phyloP scores from a whole-genome alignment of 2,113 vertebrate genomes.

The Oxygymnocypris stewartii region DNA sequence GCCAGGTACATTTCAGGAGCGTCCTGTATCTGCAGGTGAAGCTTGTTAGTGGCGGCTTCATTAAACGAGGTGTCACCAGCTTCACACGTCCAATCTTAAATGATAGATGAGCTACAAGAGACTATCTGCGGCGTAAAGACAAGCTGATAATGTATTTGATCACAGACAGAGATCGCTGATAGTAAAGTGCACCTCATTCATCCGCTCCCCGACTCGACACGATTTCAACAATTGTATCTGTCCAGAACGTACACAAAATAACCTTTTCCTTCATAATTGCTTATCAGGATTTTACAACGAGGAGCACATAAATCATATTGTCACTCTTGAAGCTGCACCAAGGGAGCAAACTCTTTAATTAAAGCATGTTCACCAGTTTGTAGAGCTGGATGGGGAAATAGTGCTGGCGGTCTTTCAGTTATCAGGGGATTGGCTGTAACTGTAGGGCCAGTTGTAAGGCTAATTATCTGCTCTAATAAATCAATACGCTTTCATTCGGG shows the following conservation, averaged over 20 bases:
- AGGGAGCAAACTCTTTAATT: slow-evolving; percentile 40
- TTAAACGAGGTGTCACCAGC: slow-evolving; percentile 35
- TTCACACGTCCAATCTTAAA: slow-evolving; percentile 25
- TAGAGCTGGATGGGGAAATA: not conserved
- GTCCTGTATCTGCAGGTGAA: slow-evolving; percentile 18
- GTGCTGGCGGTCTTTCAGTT: not conserved
- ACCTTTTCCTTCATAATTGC: slow-evolving; percentile 32
- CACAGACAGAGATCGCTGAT: slow-evolving; percentile 27
- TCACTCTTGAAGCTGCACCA: slow-evolving; percentile 4
- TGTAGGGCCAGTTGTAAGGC: slow-evolving; percentile 17
- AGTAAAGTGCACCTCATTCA: slow-evolving; percentile 16
- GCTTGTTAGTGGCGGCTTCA: slow-evolving; percentile 20
- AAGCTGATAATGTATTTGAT: slow-evolving; percentile 26
- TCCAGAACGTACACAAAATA: slow-evolving; percentile 23
- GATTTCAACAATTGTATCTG: slow-evolving; percentile 16
- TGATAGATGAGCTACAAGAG: slow-evolving; percentile 44
- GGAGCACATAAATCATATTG: slow-evolving; percentile 38
- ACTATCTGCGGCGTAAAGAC: slow-evolving; percentile 21
- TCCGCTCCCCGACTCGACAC: not conserved
- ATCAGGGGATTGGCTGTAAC: not conserved
- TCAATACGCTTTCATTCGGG: slow-evolving; percentile 20
- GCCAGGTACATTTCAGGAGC: slow-evolving; percentile 11
- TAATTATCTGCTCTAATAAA: slow-evolving; percentile 36
- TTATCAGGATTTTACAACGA: slow-evolving; percentile 24
- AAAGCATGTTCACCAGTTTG: slow-evolving; percentile 28